phyloP scores from a whole-genome alignment of 2,888 invertebrate species.

The Oscheius sp. region DNA sequence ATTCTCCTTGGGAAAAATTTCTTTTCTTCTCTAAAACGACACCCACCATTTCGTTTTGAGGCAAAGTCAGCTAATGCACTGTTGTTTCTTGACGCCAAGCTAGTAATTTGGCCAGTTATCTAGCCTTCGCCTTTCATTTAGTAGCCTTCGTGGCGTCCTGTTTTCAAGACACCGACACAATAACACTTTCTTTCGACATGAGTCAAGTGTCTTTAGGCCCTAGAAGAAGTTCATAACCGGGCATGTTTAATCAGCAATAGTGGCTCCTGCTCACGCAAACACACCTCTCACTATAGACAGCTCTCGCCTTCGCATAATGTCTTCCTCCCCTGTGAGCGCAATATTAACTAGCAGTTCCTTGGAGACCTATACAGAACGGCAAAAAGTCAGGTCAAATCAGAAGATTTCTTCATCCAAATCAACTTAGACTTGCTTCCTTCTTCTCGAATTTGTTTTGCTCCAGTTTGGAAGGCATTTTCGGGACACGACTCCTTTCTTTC shows the following conservation, averaged over 20 bases:
- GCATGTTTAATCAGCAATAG: slow-evolving; percentile 24
- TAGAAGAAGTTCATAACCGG: background rate
- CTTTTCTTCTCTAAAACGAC: no score
- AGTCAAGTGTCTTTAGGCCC: no score
- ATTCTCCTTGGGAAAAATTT: background rate
- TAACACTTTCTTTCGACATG: no score
- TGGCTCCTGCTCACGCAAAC: slow-evolving; percentile 12
- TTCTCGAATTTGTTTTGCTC: background rate
- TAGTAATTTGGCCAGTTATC: slow-evolving; percentile 25
- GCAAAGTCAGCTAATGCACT: no score
- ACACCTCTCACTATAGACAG: background rate
- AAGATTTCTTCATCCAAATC: slow-evolving; percentile 9
- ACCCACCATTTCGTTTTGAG: no score
- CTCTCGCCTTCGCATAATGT: background rate
- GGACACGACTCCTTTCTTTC: background rate
- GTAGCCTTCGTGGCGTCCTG: no score
- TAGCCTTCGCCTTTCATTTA: no score
- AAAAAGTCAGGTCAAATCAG: slow-evolving; percentile 20
- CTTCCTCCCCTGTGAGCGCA: no score
- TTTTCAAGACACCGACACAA: no score
- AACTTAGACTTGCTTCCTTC: slow-evolving; percentile 10
- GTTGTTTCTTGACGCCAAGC: background rate
- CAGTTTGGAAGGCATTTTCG: background rate
- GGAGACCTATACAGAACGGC: no score
- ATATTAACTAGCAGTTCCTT: no score